Percentiles rank a stretch among this genome's conserved stretches.
Evolutionary conservation across 2,113 vertebrate species (phyloP).

Genomic region (Triplophysa tibetana): DNA sequence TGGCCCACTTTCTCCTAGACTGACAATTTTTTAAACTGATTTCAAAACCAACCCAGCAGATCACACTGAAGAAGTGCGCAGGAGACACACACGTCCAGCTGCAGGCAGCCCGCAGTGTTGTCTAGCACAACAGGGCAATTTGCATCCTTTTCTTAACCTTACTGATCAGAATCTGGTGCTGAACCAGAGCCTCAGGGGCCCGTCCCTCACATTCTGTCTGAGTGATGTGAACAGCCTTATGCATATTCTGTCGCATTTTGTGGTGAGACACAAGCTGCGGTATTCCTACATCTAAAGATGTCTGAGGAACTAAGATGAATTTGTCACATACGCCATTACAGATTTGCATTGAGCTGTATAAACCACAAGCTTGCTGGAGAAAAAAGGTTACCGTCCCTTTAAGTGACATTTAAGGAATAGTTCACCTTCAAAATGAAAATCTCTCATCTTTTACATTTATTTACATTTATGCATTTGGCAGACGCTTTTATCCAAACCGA

Average conservation of each 20-base stretch:
- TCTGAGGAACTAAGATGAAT: constrained; percentile 1
- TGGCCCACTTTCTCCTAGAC: constrained; percentile 37
- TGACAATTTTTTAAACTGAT: constrained; percentile 42
- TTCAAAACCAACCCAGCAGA: constrained; percentile 23
- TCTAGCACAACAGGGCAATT: constrained; percentile 26
- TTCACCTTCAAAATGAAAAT: no score
- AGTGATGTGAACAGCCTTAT: constrained; percentile 35
- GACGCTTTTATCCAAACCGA: no score
- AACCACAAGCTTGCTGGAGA: constrained; percentile 19
- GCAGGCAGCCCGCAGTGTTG: constrained; percentile 14
- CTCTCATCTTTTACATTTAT: no score
- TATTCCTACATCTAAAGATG: constrained; percentile 15
- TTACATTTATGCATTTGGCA: no score
- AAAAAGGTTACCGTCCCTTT: neutral
- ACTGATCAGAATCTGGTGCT: constrained; percentile 28
- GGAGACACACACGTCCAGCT: constrained; percentile 7
- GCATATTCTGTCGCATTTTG: constrained; percentile 19
- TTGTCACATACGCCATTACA: constrained; percentile 34
- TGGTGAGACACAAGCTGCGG: constrained; percentile 29
- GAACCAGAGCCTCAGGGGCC: constrained; percentile 21
- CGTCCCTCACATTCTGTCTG: constrained; percentile 16
- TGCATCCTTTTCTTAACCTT: constrained; percentile 35
- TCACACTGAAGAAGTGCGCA: neutral
- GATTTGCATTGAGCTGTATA: constrained; percentile 44
- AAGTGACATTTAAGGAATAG: neutral